These are phyloP conservation scores for Anomalospiza imberbis DNA, from an alignment of 2,797 vertebrate species.

Conservation along the genomic window DNA sequence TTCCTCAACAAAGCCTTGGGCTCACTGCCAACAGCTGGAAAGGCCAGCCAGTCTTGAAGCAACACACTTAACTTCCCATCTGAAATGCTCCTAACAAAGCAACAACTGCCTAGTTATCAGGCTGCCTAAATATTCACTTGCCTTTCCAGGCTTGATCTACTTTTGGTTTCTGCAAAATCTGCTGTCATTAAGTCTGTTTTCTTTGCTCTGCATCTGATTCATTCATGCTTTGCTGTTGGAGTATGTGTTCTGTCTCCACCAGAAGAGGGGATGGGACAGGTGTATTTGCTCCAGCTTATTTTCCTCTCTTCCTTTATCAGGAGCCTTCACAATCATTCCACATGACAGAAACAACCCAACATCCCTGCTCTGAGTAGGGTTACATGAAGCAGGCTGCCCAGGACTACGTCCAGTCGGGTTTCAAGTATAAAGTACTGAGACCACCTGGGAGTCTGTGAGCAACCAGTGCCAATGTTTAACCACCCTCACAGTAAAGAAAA, in stretches of 20 bases:
- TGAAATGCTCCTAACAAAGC: neutral
- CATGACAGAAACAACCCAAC: neutral
- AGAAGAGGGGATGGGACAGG: neutral
- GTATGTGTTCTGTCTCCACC: neutral
- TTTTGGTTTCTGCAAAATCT: neutral
- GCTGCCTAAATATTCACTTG: neutral
- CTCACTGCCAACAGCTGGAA: neutral
- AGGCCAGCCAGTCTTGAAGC: neutral
- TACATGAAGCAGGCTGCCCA: neutral
- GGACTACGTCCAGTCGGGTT: neutral
- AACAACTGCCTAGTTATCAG: neutral
- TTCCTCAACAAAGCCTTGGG: neutral
- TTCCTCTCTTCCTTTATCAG: neutral
- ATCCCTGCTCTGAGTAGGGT: neutral
- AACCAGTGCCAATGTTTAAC: neutral
- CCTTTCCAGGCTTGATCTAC: neutral
- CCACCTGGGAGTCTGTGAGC: neutral
- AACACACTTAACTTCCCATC: neutral
- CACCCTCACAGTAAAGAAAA: rapidly evolving
- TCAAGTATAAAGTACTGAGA: neutral
- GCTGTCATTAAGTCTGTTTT: neutral
- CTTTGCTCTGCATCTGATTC: neutral
- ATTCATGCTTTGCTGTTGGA: neutral
- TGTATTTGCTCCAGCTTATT: neutral
- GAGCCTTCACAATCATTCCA: neutral